Conservation (phyloP, 2,888 invertebrate species). For the Melanophora roralis region DNA sequence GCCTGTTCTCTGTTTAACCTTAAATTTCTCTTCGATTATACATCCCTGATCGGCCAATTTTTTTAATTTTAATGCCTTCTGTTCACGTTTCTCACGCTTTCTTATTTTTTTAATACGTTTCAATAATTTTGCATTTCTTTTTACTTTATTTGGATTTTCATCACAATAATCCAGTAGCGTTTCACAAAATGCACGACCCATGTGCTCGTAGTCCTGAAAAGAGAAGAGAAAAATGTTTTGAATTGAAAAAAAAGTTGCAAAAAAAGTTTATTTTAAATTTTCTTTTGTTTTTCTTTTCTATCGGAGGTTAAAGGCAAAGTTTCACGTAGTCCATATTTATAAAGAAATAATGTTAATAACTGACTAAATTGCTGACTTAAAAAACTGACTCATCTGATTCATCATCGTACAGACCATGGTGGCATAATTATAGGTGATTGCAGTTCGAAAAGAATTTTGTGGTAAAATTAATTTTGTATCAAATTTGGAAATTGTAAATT, state of each 20-base stretch:
- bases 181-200: constrained; percentile 94
- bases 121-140: constrained; percentile 74
- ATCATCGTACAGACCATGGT: too few species aligned
- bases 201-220: constrained; percentile 84
- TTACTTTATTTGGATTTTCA: constrained; percentile 88
- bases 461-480: too few species aligned
- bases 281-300: too few species aligned
- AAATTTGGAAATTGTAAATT: too few species aligned
- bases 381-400: too few species aligned
- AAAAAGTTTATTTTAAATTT: too few species aligned
- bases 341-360: too few species aligned
- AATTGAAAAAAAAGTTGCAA: background rate
- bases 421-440: too few species aligned
- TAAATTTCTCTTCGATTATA: constrained; percentile 75
- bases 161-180: constrained; percentile 94
- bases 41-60: constrained; percentile 77
- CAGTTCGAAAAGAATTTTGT: too few species aligned
- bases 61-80: constrained; percentile 77
- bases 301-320: too few species aligned
- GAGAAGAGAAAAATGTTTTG: background rate
- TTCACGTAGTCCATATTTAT: too few species aligned
- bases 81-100: constrained; percentile 76
- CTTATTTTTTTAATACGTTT: constrained; percentile 76
- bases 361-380: too few species aligned
- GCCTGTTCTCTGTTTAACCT: constrained; percentile 72